Conservation (phyloP, 2,888 invertebrate species). For the Drosophila trichaetosa region DNA sequence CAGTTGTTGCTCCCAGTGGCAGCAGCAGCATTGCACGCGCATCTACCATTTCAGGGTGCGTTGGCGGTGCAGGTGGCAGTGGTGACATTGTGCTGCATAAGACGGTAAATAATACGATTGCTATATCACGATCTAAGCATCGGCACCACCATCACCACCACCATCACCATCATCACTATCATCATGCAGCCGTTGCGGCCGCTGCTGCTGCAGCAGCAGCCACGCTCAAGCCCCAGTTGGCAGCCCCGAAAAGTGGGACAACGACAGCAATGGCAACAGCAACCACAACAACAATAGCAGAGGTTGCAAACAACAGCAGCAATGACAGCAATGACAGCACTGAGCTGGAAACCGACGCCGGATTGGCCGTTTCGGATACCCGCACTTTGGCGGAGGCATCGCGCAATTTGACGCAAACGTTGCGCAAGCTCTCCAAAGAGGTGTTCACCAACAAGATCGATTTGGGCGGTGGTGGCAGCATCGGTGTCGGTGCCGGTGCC, state of each 20-base stretch:
- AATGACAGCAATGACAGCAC: conserved; percentile 14
- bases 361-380: conserved; percentile 86
- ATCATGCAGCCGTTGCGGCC: conserved; percentile 45
- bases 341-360: conserved; percentile 73
- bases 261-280: conserved; percentile 20
- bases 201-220: conserved; percentile 23
- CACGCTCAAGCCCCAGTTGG: conserved; percentile 10
- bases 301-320: conserved; percentile 9
- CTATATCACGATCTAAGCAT: conserved; percentile 75
- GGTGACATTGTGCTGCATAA: conserved; percentile 72
- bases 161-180: conserved; percentile 84
- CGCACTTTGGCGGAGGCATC: conserved; percentile 95
- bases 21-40: not conserved
- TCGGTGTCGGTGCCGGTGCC: conserved; percentile 24
- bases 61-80: not conserved
- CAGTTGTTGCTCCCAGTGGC: not conserved
- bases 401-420: conserved; percentile 95
- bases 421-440: conserved; percentile 95
- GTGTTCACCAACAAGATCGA: conserved; percentile 90
- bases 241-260: conserved; percentile 10
- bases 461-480: conserved; percentile 60
- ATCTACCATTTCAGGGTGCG: not conserved
- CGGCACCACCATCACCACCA: conserved; percentile 82
- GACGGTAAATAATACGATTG: conserved; percentile 84
- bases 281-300: conserved; percentile 21